A percentile compares a stretch with the other conserved stretches of the same genome.
Conservation (phyloP, 2,113 vertebrate species). For the Clarias gariepinus region DNA sequence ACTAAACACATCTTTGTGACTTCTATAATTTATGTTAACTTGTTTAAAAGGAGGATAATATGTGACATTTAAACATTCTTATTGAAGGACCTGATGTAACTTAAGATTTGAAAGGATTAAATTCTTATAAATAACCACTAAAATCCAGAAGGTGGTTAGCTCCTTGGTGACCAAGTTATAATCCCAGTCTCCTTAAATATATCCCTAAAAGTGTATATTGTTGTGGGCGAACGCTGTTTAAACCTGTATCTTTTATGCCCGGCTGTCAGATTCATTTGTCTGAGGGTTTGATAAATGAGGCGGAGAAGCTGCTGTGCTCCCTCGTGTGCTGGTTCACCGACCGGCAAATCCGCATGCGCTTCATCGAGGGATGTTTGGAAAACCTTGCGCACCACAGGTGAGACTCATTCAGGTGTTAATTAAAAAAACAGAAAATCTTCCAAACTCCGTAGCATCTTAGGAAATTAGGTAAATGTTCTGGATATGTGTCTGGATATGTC, state of each 20-base stretch:
- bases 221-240: not conserved
- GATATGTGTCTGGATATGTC: too few species aligned
- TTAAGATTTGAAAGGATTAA: not conserved
- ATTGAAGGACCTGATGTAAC: not conserved
- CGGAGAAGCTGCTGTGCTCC: slow-evolving; percentile 97
- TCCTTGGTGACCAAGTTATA: not conserved
- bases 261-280: slow-evolving; percentile 88
- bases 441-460: not conserved
- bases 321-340: slow-evolving; percentile 99
- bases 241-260: slow-evolving; percentile 62
- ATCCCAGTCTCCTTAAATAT: not conserved
- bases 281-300: slow-evolving; percentile 96
- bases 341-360: slow-evolving; percentile 97
- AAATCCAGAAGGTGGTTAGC: not conserved
- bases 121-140: too few species aligned
- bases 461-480: too few species aligned
- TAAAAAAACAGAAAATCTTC: too few species aligned
- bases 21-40: too few species aligned
- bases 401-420: slow-evolving; percentile 38
- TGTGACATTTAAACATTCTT: not conserved
- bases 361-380: slow-evolving; percentile 98
- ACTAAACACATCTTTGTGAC: too few species aligned
- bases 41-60: not conserved
- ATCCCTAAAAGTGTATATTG: not conserved
- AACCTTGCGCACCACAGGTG: slow-evolving; percentile 97